Percentiles rank a stretch among this genome's conserved stretches.
Conservation (phyloP, 2,113 vertebrate species). For the Hiodon alosoides region DNA sequence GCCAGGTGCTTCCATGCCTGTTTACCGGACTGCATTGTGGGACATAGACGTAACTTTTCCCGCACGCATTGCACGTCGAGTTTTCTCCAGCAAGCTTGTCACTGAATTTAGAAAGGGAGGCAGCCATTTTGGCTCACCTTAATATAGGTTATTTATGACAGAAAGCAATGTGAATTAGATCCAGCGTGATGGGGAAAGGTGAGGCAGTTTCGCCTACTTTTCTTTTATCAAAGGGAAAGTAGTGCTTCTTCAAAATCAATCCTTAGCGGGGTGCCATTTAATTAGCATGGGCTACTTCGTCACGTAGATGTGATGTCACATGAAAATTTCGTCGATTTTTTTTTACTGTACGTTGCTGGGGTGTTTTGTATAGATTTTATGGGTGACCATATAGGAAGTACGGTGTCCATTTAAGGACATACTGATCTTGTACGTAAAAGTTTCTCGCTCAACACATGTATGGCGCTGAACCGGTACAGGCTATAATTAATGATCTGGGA, state of each 20-base stretch:
- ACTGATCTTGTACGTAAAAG: not conserved
- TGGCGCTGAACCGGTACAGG: too few species aligned
- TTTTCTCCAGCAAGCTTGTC: conserved; percentile 9
- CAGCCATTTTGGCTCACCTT: not conserved
- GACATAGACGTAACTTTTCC: conserved; percentile 74
- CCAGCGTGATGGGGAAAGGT: conserved; percentile 12
- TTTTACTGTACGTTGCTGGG: too few species aligned
- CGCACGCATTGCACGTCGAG: conserved; percentile 38
- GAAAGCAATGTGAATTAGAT: not conserved
- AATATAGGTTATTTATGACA: not conserved
- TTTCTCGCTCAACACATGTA: not conserved
- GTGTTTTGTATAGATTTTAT: not conserved
- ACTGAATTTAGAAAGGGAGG: conserved; percentile 1
- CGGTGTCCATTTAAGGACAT: not conserved
- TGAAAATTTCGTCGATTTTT: too few species aligned
- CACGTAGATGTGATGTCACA: not conserved
- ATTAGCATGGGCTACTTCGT: conserved; percentile 10
- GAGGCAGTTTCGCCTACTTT: conserved; percentile 6
- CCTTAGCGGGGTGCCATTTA: conserved; percentile 11
- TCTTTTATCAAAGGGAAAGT: conserved; percentile 1
- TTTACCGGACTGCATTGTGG: conserved; percentile 96
- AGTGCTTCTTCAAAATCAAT: conserved; percentile 6
- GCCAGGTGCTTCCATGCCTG: conserved; percentile 82
- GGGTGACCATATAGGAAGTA: not conserved
- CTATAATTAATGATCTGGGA: too few species aligned